Base-by-base conservation (phyloP, 1,140 invertebrate genomes). In the Linepithema humile region DNA sequence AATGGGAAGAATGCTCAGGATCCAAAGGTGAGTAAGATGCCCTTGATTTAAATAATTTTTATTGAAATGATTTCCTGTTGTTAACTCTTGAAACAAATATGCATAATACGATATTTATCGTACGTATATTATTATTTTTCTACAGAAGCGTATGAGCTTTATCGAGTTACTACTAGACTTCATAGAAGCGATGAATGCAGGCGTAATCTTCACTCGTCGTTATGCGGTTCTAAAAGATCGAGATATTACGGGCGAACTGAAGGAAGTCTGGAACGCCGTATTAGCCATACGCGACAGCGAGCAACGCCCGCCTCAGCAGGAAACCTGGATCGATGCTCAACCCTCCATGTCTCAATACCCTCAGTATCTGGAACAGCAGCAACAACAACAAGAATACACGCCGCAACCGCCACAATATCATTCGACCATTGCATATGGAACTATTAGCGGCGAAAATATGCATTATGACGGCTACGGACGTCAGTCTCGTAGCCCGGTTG, bases 201-300 rank as follows among this genome's bases (percentile, higher is more conserved):
- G 95, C 1, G 91, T 96, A 40, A 90, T 94, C 77, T 94, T 96
- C 82, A 94, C 94, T 60, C 94, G 95, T 89, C 94, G 94, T 73
- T 96, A 96, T 45, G 92, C 95, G 20, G 96, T 97, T 86, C 85
- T 97, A 43, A 96, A 96, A 87, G 96, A 97, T 90, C 94, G 96
- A 23, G 96, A 97, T 91, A 95, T 97, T 69, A 96, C 96, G 0
- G 96, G 96, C 0, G 96, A 97, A 91, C 91, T 97, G 32, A 97
- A 97, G 91, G 96, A 97, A 90, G 95, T 97, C 0, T 97, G 96
- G 96, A 95, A 96, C 32, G 95, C 96, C 0, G 96, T 97, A 3
- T 96, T 96, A 88, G 95, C 95, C 35, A 96, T 96, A 86, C 94
- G 95, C 43, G 96, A 96, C 84, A 89, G 95, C 38, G 96, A 96